Evolutionary conservation across 2,888 invertebrate species (phyloP).

Genomic region (Drosophila engyochracea): DNA sequence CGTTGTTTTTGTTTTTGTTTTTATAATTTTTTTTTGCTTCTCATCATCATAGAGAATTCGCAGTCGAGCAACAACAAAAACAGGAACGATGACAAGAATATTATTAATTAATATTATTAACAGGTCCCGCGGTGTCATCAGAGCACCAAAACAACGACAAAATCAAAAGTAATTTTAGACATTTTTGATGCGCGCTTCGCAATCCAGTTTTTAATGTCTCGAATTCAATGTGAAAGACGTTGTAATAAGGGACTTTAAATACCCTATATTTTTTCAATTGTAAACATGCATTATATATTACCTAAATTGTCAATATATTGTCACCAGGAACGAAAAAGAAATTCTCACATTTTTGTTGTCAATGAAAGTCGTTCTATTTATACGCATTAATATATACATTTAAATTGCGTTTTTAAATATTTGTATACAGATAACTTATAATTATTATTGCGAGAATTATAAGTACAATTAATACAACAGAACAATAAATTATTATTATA

Average conservation of each 20-base stretch:
- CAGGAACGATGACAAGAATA: slow-evolving; percentile 48
- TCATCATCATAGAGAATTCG: slow-evolving; percentile 56
- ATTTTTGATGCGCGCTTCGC: slow-evolving; percentile 51
- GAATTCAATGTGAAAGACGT: not conserved
- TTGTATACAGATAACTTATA: not conserved
- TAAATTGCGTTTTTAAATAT: not conserved
- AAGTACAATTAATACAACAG: not conserved
- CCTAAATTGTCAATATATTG: not conserved
- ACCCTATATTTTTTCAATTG: not conserved
- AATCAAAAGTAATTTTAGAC: slow-evolving; percentile 74
- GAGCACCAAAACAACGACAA: slow-evolving; percentile 52
- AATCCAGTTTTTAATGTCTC: slow-evolving; percentile 41
- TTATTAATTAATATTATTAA: slow-evolving; percentile 76
- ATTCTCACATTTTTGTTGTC: not conserved
- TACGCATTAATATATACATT: not conserved
- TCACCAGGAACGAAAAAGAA: no score
- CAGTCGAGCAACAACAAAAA: slow-evolving; percentile 37
- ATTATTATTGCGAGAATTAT: not conserved
- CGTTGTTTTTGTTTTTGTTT: slow-evolving; percentile 24
- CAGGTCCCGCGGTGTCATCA: slow-evolving; percentile 57
- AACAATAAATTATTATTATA: not conserved
- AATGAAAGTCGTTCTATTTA: not conserved
- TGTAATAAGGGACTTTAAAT: slow-evolving; percentile 7
- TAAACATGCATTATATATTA: not conserved
- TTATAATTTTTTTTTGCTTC: slow-evolving; percentile 29